A percentile compares a stretch with the other conserved stretches of the same genome.
Conservation (phyloP, 2,797 vertebrate species). For the Sitta carolinensis region DNA sequence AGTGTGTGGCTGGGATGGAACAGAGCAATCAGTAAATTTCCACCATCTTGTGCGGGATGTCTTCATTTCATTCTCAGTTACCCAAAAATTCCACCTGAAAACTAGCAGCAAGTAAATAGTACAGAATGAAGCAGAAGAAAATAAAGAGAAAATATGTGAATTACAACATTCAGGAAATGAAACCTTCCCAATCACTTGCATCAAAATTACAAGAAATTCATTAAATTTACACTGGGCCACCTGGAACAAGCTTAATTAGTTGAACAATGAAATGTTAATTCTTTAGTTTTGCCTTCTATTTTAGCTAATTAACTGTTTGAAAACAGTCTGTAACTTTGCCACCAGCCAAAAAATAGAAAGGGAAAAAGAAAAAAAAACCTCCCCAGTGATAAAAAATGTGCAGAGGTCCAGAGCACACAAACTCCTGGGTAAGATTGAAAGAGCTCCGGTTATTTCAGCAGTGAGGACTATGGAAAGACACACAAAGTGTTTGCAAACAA, state of each 20-base stretch:
- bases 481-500: not conserved
- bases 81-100: constrained; percentile 27
- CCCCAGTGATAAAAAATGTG: not conserved
- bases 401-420: not conserved
- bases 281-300: not conserved
- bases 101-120: not conserved
- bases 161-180: not conserved
- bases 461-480: not conserved
- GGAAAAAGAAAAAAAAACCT: not conserved
- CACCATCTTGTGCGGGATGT: not conserved
- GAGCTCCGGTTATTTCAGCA: not conserved
- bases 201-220: constrained; percentile 8
- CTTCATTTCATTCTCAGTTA: not conserved
- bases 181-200: constrained; percentile 2
- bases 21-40: constrained; percentile 14
- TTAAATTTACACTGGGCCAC: not conserved
- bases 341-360: too few relatives aligned
- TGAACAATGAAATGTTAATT: not conserved
- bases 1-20: not conserved
- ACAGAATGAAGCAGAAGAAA: not conserved
- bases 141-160: not conserved
- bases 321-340: not conserved
- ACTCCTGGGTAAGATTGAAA: not conserved
- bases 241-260: constrained; percentile 1
- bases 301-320: not conserved